Base-by-base conservation (phyloP, 2,888 invertebrate genomes). In the Cephus spinipes region DNA sequence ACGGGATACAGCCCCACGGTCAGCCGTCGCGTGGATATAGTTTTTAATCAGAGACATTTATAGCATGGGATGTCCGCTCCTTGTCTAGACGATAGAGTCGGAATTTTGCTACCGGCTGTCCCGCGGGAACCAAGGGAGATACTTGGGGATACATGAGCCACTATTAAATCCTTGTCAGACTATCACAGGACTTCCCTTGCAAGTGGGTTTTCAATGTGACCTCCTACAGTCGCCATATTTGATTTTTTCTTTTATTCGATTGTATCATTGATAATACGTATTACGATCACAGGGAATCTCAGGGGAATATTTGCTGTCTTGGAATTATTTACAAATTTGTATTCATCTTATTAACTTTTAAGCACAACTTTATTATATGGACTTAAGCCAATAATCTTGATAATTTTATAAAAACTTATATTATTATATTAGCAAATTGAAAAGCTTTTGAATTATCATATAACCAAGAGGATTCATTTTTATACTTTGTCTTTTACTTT, bases 1-100 rank as follows among this genome's bases (percentile, higher is more conserved):
- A 94, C 90, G 96, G 96, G 87, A 95, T 96, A 85, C 95, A 95
- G 92, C 94, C 95, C 89, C 94, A 95, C 93, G 95, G 96, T 96
- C 95, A 93, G 88, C 86, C 87, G 87, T 83, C 84, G 85, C 84
- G 85, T 83, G 79, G 80, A 74, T 69, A 76, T 69, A 75, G 74
- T 77, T 80, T 81, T 32, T 71, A 71, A 71, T 71, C 31, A 71
- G 71, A 71, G 33, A 71, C 31, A 31, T 71, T 31, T 71, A 71
- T 31, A 71, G 55, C 55, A 55, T 55, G 55, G 55, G 55, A 55
- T 55, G 55, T 55, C 23, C 55, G 55, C 55, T 55, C 55, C 23
- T 55, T 55, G 23, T 55, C 55, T 55, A 55, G 55, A 55, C 55
- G 55, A 55, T 55, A 23, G 9, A 55, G 55, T 55, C 55, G 55